Base-by-base conservation (phyloP, 2,888 invertebrate species). In the Tanytarsus gracilentus region DNA sequence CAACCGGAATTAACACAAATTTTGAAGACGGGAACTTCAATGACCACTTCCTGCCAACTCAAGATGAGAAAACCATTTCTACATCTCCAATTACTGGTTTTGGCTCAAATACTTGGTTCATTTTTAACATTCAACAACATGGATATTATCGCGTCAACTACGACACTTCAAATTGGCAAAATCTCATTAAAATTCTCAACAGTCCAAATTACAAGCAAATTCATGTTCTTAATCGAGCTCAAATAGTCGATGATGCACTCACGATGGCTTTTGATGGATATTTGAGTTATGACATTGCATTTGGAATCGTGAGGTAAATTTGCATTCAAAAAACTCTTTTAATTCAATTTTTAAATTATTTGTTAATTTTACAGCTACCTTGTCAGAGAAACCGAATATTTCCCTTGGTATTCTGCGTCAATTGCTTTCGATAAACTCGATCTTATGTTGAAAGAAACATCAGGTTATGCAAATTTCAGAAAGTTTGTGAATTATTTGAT, bases 211-310 rank as follows among this genome's bases (percentile, higher is more conserved):
- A 33, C 18, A 25, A 61, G 3, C 23, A 52, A 18, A 63, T 64
- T 56, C 60, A 63, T 56, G 29, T 60, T 4, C 27, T 83, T 2
- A 87, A 86, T 70, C 76, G 88, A 58, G 87, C 85, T 0, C 85
- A 88, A 63, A 66, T 82, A 11, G 70, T 89, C 0, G 85, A 86
- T 65, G 90, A 91, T 68, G 73, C 81, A 4, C 76, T 80, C 64
- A 78, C 78, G 64, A 67, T 84, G 36, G 82, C 83, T 21, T 72
- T 79, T 63, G 78, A 78, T 61, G 78, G 78, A 18, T 69, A 76
- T 50, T 68, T 83, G 62, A 74, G 69, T 16, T 75, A 75, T 63
- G 64, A 67, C 2, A 63, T 71, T 7, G 74, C 77, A 1, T 68
- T 82, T 25, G 71, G 73, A 40, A 65, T 80, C 18, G 70, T 75